These are phyloP conservation scores for Zosterops pallidus DNA, from an alignment of 2,113 vertebrate genomes.

Conservation along the genomic window DNA sequence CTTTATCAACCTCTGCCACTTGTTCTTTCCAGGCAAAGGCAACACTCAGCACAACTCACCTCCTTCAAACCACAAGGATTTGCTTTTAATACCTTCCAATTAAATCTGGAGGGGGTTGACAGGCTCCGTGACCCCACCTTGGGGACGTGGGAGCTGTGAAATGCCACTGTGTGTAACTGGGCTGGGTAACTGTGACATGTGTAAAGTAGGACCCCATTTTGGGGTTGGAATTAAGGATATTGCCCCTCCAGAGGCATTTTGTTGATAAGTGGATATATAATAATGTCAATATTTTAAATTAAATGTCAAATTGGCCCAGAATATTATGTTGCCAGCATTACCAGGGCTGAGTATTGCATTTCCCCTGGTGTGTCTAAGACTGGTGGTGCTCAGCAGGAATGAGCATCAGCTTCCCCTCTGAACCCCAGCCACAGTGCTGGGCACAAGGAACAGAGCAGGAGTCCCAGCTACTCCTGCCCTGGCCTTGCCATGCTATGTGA, in stretches of 20 bases:
- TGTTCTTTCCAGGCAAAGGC: neutral
- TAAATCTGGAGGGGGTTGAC: neutral
- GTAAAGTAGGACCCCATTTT: neutral
- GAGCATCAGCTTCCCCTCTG: neutral
- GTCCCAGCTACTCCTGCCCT: neutral
- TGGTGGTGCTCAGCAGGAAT: neutral
- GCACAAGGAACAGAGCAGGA: neutral
- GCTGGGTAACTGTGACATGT: neutral
- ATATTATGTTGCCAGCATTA: neutral
- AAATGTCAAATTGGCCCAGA: neutral
- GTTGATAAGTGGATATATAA: neutral
- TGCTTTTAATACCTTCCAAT: neutral
- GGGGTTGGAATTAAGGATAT: neutral
- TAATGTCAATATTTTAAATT: neutral
- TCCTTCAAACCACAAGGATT: neutral
- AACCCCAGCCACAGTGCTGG: neutral
- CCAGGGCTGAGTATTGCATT: neutral
- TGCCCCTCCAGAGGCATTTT: neutral
- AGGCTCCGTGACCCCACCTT: neutral
- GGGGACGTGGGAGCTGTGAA: neutral
- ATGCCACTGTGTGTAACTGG: neutral
- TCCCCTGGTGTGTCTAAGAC: neutral
- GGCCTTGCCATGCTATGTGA: neutral
- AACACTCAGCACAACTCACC: neutral
- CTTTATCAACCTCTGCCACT: conserved; percentile 5